Evolutionary conservation across 2,797 vertebrate species (phyloP), one percentile per base, ranked within the genome.

Genomic region (Pipistrellus nathusii): DNA sequence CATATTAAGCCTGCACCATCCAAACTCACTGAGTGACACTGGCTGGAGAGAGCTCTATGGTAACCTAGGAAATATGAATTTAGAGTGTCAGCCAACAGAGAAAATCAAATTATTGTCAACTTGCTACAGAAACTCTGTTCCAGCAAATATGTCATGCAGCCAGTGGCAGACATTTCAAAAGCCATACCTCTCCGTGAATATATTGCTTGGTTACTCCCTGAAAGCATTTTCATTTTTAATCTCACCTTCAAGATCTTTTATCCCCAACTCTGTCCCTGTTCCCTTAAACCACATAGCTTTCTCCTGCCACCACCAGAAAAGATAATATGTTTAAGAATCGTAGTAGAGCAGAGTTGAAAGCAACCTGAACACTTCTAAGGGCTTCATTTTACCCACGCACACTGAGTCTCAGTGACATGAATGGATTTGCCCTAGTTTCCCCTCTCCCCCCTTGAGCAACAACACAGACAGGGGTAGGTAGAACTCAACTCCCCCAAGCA

Each of bases 51-150:
- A 53, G 89, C 38, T 72, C 64, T 41, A 3, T 8, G 41, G 93
- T 78, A 96, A 96, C 64, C 94, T 51, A 44, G 59, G 90, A 92
- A 97, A 97, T 93, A 11, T 81, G 57, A 94, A 84, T 93, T 90
- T 81, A 75, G 96, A 94, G 69, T 91, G 35, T 93, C 82, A 85
- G 0, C 0, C 68, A 72, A 93, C 77, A 94, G 90, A 96, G 32
- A n/a, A 44, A 48, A 90, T 95, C 93, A 76, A 17, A 95, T 96
- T 6, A 90, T 73, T 92, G 90, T 95, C 93, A 88, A 64, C 83
- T 86, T 93, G 77, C 77, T 95, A n/a, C 82, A 95, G 78, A 44
- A 88, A 76, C 53, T 73, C 23, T 64, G 11, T 94, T 90, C 30
- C 73, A 95, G 80, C 48, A 80, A 94, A 94, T 95, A 75, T 64